These are phyloP conservation scores for Pentalonia nigronervosa DNA, from an alignment of 1,140 invertebrate genomes.

Conservation along the genomic window DNA sequence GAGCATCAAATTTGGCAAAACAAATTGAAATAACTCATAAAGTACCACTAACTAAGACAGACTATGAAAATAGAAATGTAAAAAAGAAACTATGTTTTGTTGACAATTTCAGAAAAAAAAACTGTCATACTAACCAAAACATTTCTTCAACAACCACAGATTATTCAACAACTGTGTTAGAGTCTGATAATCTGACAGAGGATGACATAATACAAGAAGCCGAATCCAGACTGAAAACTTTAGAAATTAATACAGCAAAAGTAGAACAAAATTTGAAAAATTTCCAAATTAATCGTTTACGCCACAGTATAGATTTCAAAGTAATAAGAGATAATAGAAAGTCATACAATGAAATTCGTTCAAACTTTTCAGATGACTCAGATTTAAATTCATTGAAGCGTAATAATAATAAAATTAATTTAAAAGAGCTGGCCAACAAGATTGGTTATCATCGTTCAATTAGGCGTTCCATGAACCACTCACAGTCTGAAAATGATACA, in stretches of 20 bases:
- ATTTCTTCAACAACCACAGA: slow-evolving; percentile 43
- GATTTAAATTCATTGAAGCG: background rate
- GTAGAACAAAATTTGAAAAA: background rate
- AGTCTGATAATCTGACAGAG: slow-evolving; percentile 48
- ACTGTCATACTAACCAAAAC: background rate
- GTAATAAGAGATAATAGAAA: background rate
- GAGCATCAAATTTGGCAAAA: slow-evolving; percentile 20
- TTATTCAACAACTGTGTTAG: slow-evolving; percentile 35
- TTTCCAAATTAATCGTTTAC: background rate
- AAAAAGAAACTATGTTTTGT: slow-evolving; percentile 35
- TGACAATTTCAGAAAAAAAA: background rate
- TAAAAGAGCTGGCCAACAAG: slow-evolving; percentile 40
- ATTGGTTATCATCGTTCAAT: slow-evolving; percentile 51
- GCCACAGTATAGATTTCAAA: background rate
- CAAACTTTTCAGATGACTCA: slow-evolving; percentile 29
- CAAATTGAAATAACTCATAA: slow-evolving; percentile 31
- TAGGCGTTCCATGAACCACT: background rate
- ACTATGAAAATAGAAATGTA: background rate
- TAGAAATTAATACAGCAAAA: background rate
- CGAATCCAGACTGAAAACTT: background rate
- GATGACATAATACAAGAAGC: slow-evolving; percentile 38
- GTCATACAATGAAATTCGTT: background rate
- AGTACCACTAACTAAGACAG: background rate
- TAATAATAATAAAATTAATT: background rate
- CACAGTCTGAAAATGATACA: slow-evolving; percentile 8